Evolutionary conservation across 2,888 invertebrate species (phyloP).

Genomic region (Tenthredo amoena): DNA sequence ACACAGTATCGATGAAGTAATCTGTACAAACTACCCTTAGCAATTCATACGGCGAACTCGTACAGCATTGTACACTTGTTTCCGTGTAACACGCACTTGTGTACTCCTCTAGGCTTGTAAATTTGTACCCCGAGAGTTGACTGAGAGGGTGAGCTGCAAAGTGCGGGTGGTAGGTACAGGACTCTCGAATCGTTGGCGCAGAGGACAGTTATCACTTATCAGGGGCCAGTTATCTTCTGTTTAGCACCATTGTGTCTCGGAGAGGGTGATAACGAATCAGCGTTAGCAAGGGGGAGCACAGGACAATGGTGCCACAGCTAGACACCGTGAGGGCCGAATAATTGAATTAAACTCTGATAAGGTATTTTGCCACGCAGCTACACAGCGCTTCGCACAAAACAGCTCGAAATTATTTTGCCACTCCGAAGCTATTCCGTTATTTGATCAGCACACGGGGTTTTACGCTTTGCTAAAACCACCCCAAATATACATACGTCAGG

Average conservation of each 20-base stretch:
- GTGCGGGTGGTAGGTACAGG: slow-evolving; percentile 33
- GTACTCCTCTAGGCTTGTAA: neutral
- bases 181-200: slow-evolving; percentile 28
- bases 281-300: slow-evolving; percentile 60
- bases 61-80: neutral
- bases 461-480: neutral
- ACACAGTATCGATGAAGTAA: neutral
- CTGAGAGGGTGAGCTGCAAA: neutral
- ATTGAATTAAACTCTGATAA: slow-evolving; percentile 76
- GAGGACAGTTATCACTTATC: slow-evolving; percentile 53
- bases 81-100: neutral
- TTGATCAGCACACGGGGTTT: neutral
- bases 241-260: slow-evolving; percentile 74
- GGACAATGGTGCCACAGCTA: slow-evolving; percentile 68
- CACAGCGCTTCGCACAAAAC: neutral
- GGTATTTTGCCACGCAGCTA: slow-evolving; percentile 33
- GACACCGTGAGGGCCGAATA: slow-evolving; percentile 73
- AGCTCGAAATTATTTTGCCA: slow-evolving; percentile 27
- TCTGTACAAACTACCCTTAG: neutral
- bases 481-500: neutral
- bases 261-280: slow-evolving; percentile 73
- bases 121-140: neutral
- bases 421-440: neutral
- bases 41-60: neutral
- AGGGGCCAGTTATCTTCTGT: slow-evolving; percentile 70